A percentile compares a stretch with the other conserved stretches of the same genome.
phyloP scores from a whole-genome alignment of 2,888 invertebrate genomes.

The Nephrotoma guestfalica region DNA sequence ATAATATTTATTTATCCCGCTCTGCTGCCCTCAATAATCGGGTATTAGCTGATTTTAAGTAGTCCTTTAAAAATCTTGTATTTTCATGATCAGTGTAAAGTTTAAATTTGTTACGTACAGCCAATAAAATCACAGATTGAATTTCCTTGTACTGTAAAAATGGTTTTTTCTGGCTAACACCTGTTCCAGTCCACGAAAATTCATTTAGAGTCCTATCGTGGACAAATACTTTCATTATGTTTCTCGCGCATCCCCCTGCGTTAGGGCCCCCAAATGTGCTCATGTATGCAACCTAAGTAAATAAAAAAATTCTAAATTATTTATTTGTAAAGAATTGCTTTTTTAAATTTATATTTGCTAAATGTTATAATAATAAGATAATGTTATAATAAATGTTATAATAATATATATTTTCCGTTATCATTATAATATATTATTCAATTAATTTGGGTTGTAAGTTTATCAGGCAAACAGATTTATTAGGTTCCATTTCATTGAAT shows the following conservation, averaged over 20 bases:
- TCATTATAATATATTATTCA: no score
- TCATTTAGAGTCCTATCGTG: neutral
- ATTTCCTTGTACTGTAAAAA: neutral
- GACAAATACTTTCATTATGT: neutral
- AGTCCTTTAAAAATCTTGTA: neutral
- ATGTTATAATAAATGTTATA: no score
- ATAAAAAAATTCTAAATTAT: no score
- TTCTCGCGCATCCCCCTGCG: neutral
- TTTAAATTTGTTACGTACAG: neutral
- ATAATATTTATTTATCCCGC: neutral
- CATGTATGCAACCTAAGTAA: no score
- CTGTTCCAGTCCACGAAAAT: neutral
- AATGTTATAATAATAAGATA: no score
- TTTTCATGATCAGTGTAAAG: neutral
- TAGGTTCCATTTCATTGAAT: no score
- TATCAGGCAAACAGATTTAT: no score
- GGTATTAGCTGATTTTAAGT: neutral
- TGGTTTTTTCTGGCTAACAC: neutral
- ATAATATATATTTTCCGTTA: no score
- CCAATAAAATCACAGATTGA: neutral
- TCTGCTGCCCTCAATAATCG: neutral
- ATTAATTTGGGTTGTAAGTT: no score
- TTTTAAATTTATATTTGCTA: no score
- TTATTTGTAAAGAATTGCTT: no score
- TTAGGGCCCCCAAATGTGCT: neutral